These are phyloP conservation scores for Oreochromis tanganicae DNA, from an alignment of 2,113 vertebrate genomes.

Conservation along the genomic window DNA sequence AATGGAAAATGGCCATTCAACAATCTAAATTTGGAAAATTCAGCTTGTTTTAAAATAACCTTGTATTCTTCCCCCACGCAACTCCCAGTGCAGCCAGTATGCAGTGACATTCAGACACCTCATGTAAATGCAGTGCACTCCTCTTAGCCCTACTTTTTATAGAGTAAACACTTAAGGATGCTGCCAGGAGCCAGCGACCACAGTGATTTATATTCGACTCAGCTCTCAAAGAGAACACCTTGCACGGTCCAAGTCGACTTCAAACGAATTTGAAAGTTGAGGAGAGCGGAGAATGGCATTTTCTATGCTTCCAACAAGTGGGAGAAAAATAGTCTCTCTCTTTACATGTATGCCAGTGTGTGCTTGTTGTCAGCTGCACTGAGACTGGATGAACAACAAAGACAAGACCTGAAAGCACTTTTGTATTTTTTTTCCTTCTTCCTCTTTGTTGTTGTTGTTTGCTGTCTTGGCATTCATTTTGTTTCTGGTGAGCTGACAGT, in stretches of 20 bases:
- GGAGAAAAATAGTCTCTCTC: neutral
- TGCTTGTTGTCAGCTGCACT: neutral
- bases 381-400: neutral
- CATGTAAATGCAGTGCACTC: conserved; percentile 46
- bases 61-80: neutral
- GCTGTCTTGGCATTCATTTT: neutral
- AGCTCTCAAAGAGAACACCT: conserved; percentile 34
- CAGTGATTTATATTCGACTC: conserved; percentile 60
- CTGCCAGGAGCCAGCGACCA: conserved; percentile 30
- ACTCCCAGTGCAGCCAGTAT: neutral
- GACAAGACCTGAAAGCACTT: neutral
- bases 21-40: neutral
- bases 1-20: neutral
- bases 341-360: neutral
- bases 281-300: conserved; percentile 1
- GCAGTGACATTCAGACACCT: conserved; percentile 31
- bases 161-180: conserved; percentile 47
- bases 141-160: conserved; percentile 25
- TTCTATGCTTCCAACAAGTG: conserved; percentile 31
- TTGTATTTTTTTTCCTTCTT: neutral
- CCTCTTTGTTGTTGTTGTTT: neutral
- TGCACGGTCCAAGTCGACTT: conserved; percentile 41
- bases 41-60: conserved; percentile 2
- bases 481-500: neutral
- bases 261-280: conserved; percentile 42